These are phyloP conservation scores for Corythucha ciliata DNA, from an alignment of 2,888 invertebrate genomes.

Conservation along the genomic window DNA sequence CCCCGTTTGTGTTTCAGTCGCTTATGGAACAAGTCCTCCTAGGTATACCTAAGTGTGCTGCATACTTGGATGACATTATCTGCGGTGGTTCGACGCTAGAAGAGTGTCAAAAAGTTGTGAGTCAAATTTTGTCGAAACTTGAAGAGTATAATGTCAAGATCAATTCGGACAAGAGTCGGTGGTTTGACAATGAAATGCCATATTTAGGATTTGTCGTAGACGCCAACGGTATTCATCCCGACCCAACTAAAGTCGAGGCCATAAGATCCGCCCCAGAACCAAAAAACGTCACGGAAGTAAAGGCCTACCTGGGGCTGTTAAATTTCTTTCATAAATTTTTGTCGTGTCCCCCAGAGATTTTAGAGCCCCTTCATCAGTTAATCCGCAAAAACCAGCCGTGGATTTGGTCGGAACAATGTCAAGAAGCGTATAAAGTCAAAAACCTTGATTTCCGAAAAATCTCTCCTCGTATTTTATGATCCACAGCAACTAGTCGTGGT, in stretches of 20 bases:
- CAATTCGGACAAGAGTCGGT: neutral
- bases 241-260: neutral
- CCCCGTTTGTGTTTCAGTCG: constrained; percentile 9
- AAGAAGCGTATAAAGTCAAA: constrained; percentile 8
- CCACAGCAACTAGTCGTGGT: constrained; percentile 31
- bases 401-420: constrained; percentile 7
- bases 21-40: neutral
- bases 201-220: neutral
- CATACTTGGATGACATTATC: constrained; percentile 5
- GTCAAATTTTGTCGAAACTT: neutral
- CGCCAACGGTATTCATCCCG: neutral
- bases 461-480: too few relatives aligned
- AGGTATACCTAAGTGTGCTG: neutral
- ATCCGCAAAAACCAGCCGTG: constrained; percentile 12
- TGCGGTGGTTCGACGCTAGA: neutral
- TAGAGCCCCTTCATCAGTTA: constrained; percentile 12
- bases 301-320: constrained; percentile 8
- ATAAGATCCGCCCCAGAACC: neutral
- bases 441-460: too few relatives aligned
- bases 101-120: neutral
- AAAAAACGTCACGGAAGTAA: neutral
- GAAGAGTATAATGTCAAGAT: neutral
- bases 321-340: constrained; percentile 22
- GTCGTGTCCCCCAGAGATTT: neutral
- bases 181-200: neutral